Conservation (phyloP, 2,113 vertebrate genomes). For the Mesoclemmys tuberculata region DNA sequence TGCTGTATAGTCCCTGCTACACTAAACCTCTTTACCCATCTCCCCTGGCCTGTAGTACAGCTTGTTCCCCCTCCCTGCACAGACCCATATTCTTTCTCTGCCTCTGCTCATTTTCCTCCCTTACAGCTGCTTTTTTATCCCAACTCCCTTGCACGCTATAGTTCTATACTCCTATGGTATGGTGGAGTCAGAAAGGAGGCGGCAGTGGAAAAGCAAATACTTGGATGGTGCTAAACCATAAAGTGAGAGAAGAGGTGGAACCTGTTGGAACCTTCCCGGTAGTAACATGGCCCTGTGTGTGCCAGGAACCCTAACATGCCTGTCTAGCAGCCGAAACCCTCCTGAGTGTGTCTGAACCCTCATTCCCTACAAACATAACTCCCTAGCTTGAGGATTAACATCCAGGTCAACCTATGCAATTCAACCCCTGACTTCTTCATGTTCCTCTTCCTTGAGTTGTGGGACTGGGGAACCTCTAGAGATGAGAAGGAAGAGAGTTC, state of each 20-base stretch:
- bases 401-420: background rate
- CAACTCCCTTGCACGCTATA: background rate
- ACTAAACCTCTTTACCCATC: too few species aligned
- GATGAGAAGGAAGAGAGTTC: background rate
- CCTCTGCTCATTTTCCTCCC: background rate
- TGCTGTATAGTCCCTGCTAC: background rate
- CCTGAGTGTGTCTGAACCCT: background rate
- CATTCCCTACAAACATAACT: background rate
- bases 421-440: background rate
- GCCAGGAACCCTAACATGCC: background rate
- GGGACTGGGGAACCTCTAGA: background rate
- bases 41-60: background rate
- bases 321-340: background rate
- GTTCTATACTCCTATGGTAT: background rate
- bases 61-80: background rate
- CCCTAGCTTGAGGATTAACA: background rate
- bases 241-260: background rate
- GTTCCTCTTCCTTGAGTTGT: background rate
- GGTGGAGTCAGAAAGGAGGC: background rate
- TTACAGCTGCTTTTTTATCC: background rate
- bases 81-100: background rate
- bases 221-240: background rate
- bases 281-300: background rate
- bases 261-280: background rate
- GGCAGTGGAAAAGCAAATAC: background rate